Base-by-base conservation (phyloP, 35 echinoderm and acorn worm genomes). In the Ophiothrix spiculata region DNA sequence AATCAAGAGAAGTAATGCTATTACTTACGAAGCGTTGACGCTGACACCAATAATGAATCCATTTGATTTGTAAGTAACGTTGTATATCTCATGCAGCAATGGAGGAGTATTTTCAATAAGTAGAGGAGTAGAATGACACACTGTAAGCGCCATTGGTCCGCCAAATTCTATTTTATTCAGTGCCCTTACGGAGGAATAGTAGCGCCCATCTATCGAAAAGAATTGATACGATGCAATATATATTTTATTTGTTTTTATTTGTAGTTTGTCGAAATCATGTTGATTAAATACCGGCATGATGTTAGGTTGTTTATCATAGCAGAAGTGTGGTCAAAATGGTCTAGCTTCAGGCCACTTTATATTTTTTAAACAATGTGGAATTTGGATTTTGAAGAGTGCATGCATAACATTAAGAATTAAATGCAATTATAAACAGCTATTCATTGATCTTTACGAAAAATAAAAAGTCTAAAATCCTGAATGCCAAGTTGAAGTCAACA, bases 91-190 rank as follows among this genome's bases (percentile, higher is more conserved):
- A 33, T 89, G 19, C 38, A 89, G 32, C 1, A 89, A 28, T 0
- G 87, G 87, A 32, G 79, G 56, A 35, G 87, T 83, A 34, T 89
- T 89, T 31, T 89, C 87, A 75, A 89, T 89, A 29, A 89, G 38
- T 17, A 82, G 54, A 1, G 87, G 87, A 23, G 79, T 82, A n/a
- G 56, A 75, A 41, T 89, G 87, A 40, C 87, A 89, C 14, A 89
- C 79, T 32, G 87, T 83, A 19, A 81, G 31, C 8, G 87, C 79
- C 56, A 89, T 75, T 2, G 87, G 87, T 13, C 87, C 87, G 23
- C 87, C 87, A 83, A 89, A 89, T 31, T 82, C 79, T 25, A 89
- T 79, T 16, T 89, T 89, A 39, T 89, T 89, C 8, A 89, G 79
- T 23, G 79, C 87, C 33, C 87, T 56, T 39, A 83, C 87, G 33